Evolutionary conservation across 2,888 invertebrate genomes (phyloP).

Genomic region (Melieria crassipennis): DNA sequence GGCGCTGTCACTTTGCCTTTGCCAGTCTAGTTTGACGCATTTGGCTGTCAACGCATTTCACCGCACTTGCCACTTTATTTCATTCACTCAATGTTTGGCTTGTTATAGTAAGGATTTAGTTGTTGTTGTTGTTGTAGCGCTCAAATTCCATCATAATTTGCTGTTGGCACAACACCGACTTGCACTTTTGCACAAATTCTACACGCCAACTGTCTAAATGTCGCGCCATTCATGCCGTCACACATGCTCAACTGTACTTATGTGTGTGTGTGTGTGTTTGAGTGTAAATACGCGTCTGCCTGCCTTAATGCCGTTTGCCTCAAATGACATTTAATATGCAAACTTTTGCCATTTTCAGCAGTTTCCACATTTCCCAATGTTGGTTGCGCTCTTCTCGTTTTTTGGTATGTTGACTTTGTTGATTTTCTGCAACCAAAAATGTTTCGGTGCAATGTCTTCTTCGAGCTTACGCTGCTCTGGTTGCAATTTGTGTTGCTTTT

Average conservation of each 20-base stretch:
- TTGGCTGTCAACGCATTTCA: constrained; percentile 11
- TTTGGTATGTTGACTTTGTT: constrained; percentile 1
- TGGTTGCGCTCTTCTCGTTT: not conserved
- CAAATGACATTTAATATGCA: constrained; percentile 45
- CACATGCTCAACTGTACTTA: not conserved
- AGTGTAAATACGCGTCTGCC: constrained; percentile 1
- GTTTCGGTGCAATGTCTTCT: not conserved
- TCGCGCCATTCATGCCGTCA: not conserved
- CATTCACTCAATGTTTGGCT: not conserved
- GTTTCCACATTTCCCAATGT: constrained; percentile 20
- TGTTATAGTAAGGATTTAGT: not conserved
- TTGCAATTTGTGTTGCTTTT: constrained; percentile 10
- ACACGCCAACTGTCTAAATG: no score
- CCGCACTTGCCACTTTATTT: not conserved
- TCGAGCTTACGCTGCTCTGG: constrained; percentile 1
- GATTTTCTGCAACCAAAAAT: constrained; percentile 5
- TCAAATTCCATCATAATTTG: constrained; percentile 20
- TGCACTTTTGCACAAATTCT: constrained; percentile 9
- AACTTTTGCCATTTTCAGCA: constrained; percentile 40
- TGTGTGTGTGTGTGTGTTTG: constrained; percentile 5
- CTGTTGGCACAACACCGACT: not conserved
- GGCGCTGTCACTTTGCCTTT: no score
- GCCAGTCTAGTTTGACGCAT: constrained; percentile 4
- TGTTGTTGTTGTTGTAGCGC: not conserved
- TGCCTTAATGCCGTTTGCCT: constrained; percentile 38